Evolutionary conservation across 2,888 invertebrate species (phyloP), one percentile per base, ranked within the genome.

Genomic region (Cryptus armator): DNA sequence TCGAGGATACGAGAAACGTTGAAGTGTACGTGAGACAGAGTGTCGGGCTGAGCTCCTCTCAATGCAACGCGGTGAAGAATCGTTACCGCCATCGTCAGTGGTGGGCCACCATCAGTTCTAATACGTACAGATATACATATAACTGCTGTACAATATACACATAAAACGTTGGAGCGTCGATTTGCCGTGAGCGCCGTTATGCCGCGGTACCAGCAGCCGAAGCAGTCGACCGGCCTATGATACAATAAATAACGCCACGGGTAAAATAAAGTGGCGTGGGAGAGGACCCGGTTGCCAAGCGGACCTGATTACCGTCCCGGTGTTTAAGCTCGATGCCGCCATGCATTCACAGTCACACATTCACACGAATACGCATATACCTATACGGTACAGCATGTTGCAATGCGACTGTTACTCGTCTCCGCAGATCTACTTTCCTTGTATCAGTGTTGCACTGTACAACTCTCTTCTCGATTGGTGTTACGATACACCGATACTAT

Each of bases 261-360:
- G 80, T 81, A 85, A 83, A 88, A 87, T 88, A 88, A 88, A 87
- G 85, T 86, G 86, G 81, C 85, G 87, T 87, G 84, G 86, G 88
- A 87, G 87, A 83, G 87, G 83, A 86, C 81, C 83, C 71, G 80
- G 87, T 88, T 88, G 87, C 87, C 87, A 88, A 86, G 87, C 87
- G 86, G 86, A 85, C 80, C 86, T 87, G 87, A 87, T 84, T 85
- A 86, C 86, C 86, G 81, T 84, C 80, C 78, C 81, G 79, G 83
- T 83, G 85, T 87, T 86, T 83, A 84, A 85, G 79, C 85, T 56
- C 87, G 82, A 76, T 81, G 77, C 78, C 70, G 72, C 68, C 37
- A 43, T 59, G 56, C 67, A 72, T 66, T 51, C 75, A 56, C 46
- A 44, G 19, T 43, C 56, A 37, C 46, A 62, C 48, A 46, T 9